Evolutionary conservation across 92 coral and sea anemone genomes (phyloP).

Genomic region (Chrysogorgia sp.): DNA sequence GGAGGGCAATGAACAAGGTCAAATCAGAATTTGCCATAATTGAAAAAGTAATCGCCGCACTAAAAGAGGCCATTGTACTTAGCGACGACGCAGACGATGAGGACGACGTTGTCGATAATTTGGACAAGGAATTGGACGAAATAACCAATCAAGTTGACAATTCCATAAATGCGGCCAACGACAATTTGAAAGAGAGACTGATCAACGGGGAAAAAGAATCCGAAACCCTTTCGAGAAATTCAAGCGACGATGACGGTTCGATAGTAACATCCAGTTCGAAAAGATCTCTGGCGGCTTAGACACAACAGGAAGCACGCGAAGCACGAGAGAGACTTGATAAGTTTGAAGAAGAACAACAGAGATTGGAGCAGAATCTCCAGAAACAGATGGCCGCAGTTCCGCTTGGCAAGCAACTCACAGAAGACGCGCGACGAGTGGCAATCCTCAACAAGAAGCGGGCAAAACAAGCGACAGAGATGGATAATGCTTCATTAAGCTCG

Average conservation of each 20-base stretch:
- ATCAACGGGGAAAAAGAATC: background rate
- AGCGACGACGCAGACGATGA: conserved; percentile 7
- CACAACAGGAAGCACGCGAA: conserved; percentile 6
- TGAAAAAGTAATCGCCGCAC: conserved; percentile 6
- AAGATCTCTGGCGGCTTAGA: background rate
- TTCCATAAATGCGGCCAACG: background rate
- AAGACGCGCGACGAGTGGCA: conserved; percentile 25
- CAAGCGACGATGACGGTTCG: conserved; percentile 9
- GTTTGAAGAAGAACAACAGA: background rate
- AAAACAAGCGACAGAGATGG: background rate
- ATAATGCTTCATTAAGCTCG: background rate
- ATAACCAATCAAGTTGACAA: background rate
- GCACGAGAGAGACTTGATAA: conserved; percentile 4
- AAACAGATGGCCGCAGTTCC: background rate
- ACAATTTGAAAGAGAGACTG: background rate
- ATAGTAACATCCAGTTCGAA: background rate
- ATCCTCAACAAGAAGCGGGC: background rate
- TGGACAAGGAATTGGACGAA: conserved; percentile 32
- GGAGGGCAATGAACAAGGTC: conserved; percentile 14
- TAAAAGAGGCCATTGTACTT: conserved; percentile 10
- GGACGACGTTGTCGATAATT: conserved; percentile 5
- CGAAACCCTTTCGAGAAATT: background rate
- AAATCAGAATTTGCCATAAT: conserved; percentile 9
- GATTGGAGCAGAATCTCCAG: conserved; percentile 9
- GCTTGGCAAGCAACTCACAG: conserved; percentile 17